Conservation (phyloP, 2,113 vertebrate species). For the Galemys pyrenaicus region DNA sequence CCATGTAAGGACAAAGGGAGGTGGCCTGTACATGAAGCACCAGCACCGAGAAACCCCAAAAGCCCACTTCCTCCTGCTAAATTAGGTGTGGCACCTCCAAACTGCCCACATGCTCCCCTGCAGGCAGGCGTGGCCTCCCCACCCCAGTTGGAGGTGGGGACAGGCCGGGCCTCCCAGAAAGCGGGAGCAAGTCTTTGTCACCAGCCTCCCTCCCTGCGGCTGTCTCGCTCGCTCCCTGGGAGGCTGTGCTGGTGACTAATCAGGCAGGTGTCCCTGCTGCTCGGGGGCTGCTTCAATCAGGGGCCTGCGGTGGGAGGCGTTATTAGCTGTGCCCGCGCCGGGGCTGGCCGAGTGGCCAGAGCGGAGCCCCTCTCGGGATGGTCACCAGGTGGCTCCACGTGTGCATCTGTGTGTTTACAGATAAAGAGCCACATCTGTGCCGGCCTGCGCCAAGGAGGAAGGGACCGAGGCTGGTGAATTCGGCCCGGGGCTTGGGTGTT, state of each 20-base stretch:
- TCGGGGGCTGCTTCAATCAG: slow-evolving; percentile 65
- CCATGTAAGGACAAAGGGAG: too few species aligned
- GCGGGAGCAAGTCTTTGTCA: background rate
- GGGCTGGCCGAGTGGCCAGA: background rate
- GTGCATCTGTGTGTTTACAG: background rate
- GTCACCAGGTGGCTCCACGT: background rate
- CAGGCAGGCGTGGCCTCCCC: background rate
- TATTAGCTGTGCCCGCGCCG: background rate
- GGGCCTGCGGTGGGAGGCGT: background rate
- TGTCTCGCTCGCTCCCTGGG: background rate
- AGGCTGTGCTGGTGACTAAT: slow-evolving; percentile 42
- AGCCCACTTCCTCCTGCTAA: background rate
- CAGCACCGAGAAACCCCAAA: fast-evolving
- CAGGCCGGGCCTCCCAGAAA: background rate
- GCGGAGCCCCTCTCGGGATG: background rate
- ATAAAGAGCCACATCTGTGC: background rate
- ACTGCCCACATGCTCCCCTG: background rate
- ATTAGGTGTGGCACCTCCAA: background rate
- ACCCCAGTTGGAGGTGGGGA: background rate
- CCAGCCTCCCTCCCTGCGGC: background rate
- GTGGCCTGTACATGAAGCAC: too few species aligned
- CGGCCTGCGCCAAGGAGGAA: background rate
- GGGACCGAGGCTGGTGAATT: background rate
- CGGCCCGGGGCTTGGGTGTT: background rate
- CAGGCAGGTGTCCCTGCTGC: slow-evolving; percentile 54